Percentiles rank a stretch among this genome's conserved stretches.
phyloP scores from a whole-genome alignment of 2,888 invertebrate species.

The Phalera bucephala region DNA sequence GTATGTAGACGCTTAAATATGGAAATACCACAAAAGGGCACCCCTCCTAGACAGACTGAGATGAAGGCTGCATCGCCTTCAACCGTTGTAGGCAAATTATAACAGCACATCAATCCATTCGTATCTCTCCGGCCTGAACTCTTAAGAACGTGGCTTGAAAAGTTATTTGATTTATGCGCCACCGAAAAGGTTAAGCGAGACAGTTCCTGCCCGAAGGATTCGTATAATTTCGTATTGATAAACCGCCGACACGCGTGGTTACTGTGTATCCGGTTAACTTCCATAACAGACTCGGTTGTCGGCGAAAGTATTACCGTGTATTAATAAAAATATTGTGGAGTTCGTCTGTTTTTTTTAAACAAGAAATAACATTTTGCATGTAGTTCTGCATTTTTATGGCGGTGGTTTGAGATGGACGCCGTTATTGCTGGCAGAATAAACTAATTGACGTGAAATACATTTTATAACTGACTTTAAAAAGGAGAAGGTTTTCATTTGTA shows the following conservation, averaged over 20 bases:
- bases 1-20: too few species aligned
- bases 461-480: too few species aligned
- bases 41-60: too few species aligned
- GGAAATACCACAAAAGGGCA: too few species aligned
- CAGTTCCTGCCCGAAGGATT: conserved; percentile 23
- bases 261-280: conserved; percentile 4
- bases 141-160: conserved; percentile 36
- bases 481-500: too few species aligned
- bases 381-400: background rate
- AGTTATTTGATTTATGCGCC: too few species aligned
- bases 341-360: too few species aligned
- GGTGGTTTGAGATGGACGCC: background rate
- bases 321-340: too few species aligned
- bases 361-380: background rate
- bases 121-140: conserved; percentile 26
- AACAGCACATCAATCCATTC: conserved; percentile 30
- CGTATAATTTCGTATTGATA: conserved; percentile 30
- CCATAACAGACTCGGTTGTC: conserved; percentile 5
- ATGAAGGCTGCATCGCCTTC: too few species aligned
- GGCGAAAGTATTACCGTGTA: conserved; percentile 8
- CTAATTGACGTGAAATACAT: too few species aligned
- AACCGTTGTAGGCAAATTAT: too few species aligned
- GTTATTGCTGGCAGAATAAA: too few species aligned
- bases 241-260: conserved; percentile 16
- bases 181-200: conserved; percentile 27